These are phyloP conservation scores for Euschistus heros DNA, from an alignment of 1,140 invertebrate species.

Conservation along the genomic window DNA sequence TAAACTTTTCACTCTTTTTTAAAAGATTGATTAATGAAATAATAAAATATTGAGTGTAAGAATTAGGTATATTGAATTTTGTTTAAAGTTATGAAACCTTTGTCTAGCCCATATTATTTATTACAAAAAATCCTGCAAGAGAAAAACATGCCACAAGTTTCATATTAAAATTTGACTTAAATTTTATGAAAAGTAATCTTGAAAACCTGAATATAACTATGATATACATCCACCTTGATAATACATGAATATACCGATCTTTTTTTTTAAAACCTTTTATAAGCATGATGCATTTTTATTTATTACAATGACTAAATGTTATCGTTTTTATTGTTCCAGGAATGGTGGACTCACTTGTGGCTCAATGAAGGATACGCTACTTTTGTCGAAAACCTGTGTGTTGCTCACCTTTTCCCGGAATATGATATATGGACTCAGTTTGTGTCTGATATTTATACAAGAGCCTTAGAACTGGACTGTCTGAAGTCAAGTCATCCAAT, in stretches of 20 bases:
- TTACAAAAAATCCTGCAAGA: no score
- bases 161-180: no score
- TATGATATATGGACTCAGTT: slow-evolving; percentile 92
- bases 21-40: no score
- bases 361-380: slow-evolving; percentile 88
- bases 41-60: no score
- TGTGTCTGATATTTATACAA: slow-evolving; percentile 69
- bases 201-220: no score
- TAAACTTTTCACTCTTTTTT: no score
- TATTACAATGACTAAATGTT: neutral
- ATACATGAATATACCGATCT: neutral
- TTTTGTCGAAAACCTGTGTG: slow-evolving; percentile 80
- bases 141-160: no score
- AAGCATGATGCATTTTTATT: neutral
- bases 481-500: slow-evolving; percentile 85
- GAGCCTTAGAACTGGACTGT: slow-evolving; percentile 77
- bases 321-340: slow-evolving; percentile 29
- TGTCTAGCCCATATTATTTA: no score
- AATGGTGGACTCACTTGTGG: slow-evolving; percentile 49
- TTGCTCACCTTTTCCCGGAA: slow-evolving; percentile 76
- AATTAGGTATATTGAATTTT: no score
- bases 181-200: no score
- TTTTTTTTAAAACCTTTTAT: neutral
- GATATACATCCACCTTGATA: neutral
- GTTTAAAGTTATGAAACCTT: no score